A percentile compares a stretch with the other conserved stretches of the same genome.
Evolutionary conservation across 2,888 invertebrate genomes (phyloP).

Genomic region (Tetheella fluctuosa): DNA sequence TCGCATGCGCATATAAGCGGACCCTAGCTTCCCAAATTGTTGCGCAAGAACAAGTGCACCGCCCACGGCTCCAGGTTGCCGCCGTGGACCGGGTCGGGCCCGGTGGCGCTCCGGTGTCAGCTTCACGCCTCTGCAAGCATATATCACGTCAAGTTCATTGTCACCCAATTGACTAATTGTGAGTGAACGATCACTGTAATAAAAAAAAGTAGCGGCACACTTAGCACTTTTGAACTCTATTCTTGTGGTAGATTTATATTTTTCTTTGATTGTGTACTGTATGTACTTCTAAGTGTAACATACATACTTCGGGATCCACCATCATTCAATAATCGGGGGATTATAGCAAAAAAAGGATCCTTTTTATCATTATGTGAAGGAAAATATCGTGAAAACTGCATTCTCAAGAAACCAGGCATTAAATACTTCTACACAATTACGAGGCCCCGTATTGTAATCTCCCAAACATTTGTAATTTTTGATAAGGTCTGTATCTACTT

Average conservation of each 20-base stretch:
- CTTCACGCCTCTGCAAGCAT: constrained; percentile 43
- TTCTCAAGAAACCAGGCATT: no score
- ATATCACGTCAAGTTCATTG: constrained; percentile 73
- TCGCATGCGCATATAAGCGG: constrained; percentile 53
- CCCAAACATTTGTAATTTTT: no score
- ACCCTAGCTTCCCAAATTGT: constrained; percentile 65
- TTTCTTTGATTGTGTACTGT: no score
- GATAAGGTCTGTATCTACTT: no score
- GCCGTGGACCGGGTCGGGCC: constrained; percentile 26
- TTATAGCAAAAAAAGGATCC: no score
- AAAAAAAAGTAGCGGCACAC: not conserved
- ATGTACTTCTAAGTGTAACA: no score
- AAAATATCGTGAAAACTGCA: no score
- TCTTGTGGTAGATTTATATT: not conserved
- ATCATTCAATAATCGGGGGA: no score
- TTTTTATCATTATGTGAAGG: no score
- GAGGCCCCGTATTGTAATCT: no score
- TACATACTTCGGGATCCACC: no score
- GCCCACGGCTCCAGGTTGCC: constrained; percentile 51
- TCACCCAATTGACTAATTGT: constrained; percentile 41
- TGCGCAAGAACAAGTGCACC: constrained; percentile 74
- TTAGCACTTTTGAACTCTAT: constrained; percentile 14
- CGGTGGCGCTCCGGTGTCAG: constrained; percentile 32
- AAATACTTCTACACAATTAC: no score
- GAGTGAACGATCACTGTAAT: not conserved